Evolutionary conservation across 1,140 invertebrate species (phyloP), one percentile per base, ranked within the genome.

Genomic region (Hesperophylax magnus): DNA sequence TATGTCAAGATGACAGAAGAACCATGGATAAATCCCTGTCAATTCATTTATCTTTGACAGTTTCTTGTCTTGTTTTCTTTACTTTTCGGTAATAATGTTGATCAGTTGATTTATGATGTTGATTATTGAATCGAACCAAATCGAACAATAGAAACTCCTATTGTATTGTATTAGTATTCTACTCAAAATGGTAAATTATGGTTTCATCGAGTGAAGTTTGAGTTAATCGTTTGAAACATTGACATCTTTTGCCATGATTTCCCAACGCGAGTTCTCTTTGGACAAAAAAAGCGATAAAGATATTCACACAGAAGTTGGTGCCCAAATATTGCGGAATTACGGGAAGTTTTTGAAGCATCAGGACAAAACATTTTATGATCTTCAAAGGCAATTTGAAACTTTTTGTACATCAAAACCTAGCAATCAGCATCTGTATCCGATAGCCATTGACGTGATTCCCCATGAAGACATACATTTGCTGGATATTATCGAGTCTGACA

Each of bases 401-500:
- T 47, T 82, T 81, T 34, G 79, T 79, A 63, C 88, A 85, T 69
- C 91, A 81, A 83, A 88, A 88, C 85, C 91, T 2, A 77, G 17
- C 24, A 58, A 91, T 86, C 90, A 94, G 89, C 90, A 93, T 75
- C 91, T 93, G 85, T 86, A 90, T 39, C 87, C 94, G 9, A 91
- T 93, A 86, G 92, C 93, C 89, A 84, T 87, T 27, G 76, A 84
- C 39, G 85, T 88, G 84, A 82, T 88, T 31, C 90, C 92, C 8
- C 89, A 89, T 82, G 95, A 96, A 88, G 89, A 93, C 84, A 91
- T 93, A 11, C 89, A 91, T 31, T 86, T 96, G 56, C 87, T 95
- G 31, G 91, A 95, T 81, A 86, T 97, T 54, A 92, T 95, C 22
- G 92, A 94, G 82, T 96, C 95, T 27, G 95, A 97, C 87, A 96